Base-by-base conservation (phyloP, 2,888 invertebrate species). In the Drosophila basisetae region DNA sequence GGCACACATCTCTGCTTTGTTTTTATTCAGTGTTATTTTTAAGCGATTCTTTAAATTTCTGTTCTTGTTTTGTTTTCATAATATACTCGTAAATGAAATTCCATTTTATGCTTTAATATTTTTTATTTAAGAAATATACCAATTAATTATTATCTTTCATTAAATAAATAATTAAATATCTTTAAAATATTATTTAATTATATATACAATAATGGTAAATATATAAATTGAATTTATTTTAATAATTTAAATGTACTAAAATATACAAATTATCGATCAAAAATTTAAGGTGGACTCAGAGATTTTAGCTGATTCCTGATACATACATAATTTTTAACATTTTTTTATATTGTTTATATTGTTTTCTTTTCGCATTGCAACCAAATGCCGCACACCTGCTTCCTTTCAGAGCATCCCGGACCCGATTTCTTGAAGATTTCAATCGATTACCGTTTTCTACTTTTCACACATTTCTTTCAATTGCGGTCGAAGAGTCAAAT, bases 391-490 rank as follows among this genome's bases (percentile, higher is more conserved):
- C 25, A 64, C 74, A 76, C 76, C 76, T 76, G 76, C 62, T 5
- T 1, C 18, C 6, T 16, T 35, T 35, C 28, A 33, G 5, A 25
- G 28, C 54, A 47, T 43, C 35, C 47, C 61, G 49, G n/a, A 35
- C 30, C n/a, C 50, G 30, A 67, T 74, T 47, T 47, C 58, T 47
- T 18, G 13, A 41, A 68, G 68, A 68, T 68, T 54, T n/a, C 13
- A 53, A 33, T 6, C 18, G 68, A 68, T 58, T 25, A 41, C 16
- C 33, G 52, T 39, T 41, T 16, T 65, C 30, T 22, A 6, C 49
- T 80, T 43, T 80, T 76, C 68, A 63, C 58, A 72, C 67, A 65
- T 68, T 76, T 72, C 10, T 56, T 76, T 72, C 16, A 62, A 68
- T 41, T 53, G 53, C 7, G 52, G 30, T 30, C 47, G 50, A 18